phyloP scores from a whole-genome alignment of 2,113 vertebrate species.

The Dryoscopus gambensis region DNA sequence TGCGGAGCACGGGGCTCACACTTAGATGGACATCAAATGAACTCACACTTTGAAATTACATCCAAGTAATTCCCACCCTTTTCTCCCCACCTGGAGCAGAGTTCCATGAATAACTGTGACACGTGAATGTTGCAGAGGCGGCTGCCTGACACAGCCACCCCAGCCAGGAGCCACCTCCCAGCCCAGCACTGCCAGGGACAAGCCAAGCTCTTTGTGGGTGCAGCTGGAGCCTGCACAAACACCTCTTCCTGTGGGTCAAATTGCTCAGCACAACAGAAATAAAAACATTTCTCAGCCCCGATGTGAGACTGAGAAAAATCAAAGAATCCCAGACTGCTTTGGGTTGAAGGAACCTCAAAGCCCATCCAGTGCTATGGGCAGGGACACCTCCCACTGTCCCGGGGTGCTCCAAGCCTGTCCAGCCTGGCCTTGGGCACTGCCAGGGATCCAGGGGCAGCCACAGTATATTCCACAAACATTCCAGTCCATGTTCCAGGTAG shows the following conservation, averaged over 20 bases:
- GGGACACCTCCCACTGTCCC: not conserved
- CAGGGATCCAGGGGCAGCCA: not conserved
- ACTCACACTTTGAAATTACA: rapidly evolving
- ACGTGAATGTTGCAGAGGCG: not conserved
- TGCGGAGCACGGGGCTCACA: not conserved
- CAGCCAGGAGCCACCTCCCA: not conserved
- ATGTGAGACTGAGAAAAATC: not conserved
- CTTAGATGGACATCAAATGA: not conserved
- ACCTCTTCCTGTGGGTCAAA: rapidly evolving
- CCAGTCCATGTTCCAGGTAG: too few species aligned
- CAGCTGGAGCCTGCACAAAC: not conserved
- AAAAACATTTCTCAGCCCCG: not conserved
- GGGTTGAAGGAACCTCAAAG: not conserved
- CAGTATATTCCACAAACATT: not conserved
- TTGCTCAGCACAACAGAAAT: not conserved
- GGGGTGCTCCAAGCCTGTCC: not conserved
- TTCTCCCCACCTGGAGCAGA: not conserved
- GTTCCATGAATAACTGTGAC: not conserved
- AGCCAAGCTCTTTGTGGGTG: not conserved
- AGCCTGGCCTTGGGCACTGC: rapidly evolving
- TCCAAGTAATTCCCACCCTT: not conserved
- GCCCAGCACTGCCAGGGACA: not conserved
- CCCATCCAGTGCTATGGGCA: not conserved
- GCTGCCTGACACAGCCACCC: rapidly evolving
- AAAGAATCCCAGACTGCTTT: rapidly evolving